phyloP scores from a whole-genome alignment of 2,113 vertebrate species.

The Erinaceus europaeus region DNA sequence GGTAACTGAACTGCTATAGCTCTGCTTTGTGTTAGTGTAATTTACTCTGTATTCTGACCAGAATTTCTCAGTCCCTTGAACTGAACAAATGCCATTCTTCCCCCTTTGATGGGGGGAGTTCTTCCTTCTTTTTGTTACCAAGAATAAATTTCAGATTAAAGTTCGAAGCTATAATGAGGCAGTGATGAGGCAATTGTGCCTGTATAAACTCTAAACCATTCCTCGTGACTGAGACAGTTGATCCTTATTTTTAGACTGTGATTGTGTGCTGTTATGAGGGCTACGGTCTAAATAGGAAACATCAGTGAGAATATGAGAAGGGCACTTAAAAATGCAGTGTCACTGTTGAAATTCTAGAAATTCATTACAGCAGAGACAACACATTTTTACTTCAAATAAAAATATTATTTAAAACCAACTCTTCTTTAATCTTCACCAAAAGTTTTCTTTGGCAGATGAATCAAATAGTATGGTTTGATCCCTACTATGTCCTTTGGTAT shows the following conservation, averaged over 20 bases:
- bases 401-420: background rate
- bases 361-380: background rate
- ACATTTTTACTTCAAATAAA: background rate
- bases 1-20: rapidly evolving
- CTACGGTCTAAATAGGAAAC: background rate
- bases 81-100: background rate
- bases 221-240: rapidly evolving
- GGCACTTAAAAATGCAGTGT: background rate
- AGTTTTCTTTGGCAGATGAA: background rate
- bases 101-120: background rate
- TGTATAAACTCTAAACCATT: background rate
- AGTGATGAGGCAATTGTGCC: background rate
- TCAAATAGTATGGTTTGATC: background rate
- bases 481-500: background rate
- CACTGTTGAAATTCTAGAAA: background rate
- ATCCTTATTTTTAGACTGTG: background rate
- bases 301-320: background rate
- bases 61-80: background rate
- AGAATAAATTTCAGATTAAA: background rate
- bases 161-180: background rate
- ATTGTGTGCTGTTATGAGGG: background rate
- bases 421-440: background rate
- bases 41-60: background rate
- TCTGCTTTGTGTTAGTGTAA: background rate
- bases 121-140: background rate